phyloP scores from a whole-genome alignment of 2,797 vertebrate species.

The Silurus aristotelis region DNA sequence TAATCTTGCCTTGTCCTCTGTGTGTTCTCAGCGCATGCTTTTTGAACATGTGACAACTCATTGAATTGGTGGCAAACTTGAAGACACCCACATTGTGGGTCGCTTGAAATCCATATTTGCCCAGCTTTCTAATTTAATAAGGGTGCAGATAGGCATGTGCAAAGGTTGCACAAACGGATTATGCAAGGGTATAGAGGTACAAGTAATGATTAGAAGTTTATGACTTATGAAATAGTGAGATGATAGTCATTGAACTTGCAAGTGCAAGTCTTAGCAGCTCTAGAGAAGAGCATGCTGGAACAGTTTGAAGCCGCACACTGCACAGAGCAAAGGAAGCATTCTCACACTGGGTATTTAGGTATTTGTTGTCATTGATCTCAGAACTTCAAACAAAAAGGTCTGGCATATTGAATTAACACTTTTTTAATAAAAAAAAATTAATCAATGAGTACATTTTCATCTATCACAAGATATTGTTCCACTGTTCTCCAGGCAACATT shows the following conservation, averaged over 20 bases:
- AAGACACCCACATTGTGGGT: not conserved
- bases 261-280: slow-evolving; percentile 56
- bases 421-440: too few relatives aligned
- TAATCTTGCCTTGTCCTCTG: slow-evolving; percentile 43
- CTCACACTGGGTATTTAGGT: slow-evolving; percentile 26
- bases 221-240: slow-evolving; percentile 47
- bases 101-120: not conserved
- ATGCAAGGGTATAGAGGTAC: slow-evolving; percentile 41
- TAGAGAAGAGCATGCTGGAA: slow-evolving; percentile 56
- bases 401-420: not conserved
- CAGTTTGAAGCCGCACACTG: slow-evolving; percentile 47
- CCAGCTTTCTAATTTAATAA: slow-evolving; percentile 3
- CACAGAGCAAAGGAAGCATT: slow-evolving; percentile 40
- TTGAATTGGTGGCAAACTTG: slow-evolving; percentile 33
- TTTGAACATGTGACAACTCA: slow-evolving; percentile 31
- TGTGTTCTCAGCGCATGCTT: slow-evolving; percentile 35
- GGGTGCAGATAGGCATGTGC: slow-evolving; percentile 3
- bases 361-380: not conserved
- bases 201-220: not conserved
- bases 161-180: slow-evolving; percentile 45
- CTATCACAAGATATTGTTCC: not conserved
- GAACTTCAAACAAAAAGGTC: not conserved
- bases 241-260: slow-evolving; percentile 40
- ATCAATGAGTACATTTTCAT: not conserved
- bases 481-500: not conserved